Evolutionary conservation across 2,888 invertebrate species (phyloP).

Genomic region (Drosophila cracens): DNA sequence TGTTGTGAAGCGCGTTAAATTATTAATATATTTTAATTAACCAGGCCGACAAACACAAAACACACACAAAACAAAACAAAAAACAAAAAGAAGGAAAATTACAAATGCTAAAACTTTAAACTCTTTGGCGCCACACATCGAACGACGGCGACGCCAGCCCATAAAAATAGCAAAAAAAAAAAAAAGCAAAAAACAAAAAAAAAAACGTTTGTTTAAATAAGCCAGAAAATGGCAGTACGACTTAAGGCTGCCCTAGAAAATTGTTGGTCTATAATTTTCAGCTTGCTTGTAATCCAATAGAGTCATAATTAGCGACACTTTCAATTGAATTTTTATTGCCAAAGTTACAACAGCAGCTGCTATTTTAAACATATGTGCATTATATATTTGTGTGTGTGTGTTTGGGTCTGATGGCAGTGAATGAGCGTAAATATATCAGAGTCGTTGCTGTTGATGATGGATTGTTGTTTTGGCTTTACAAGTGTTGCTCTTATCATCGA

Average conservation of each 20-base stretch:
- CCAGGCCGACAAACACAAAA: slow-evolving; percentile 24
- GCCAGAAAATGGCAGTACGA: slow-evolving; percentile 7
- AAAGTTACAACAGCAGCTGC: neutral
- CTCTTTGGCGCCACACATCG: slow-evolving; percentile 76
- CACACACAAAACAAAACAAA: slow-evolving; percentile 10
- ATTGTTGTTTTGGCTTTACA: slow-evolving; percentile 32
- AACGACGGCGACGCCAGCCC: slow-evolving; percentile 40
- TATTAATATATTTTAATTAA: slow-evolving; percentile 80
- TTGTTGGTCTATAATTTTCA: neutral
- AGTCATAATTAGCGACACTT: neutral
- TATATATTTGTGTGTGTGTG: neutral
- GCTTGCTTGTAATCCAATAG: neutral
- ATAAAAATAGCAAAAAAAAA: slow-evolving; percentile 46
- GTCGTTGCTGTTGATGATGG: slow-evolving; percentile 23
- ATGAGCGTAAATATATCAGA: slow-evolving; percentile 31
- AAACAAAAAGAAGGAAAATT: slow-evolving; percentile 48
- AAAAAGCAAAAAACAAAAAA: neutral
- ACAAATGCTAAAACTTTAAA: slow-evolving; percentile 75
- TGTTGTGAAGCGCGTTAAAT: slow-evolving; percentile 65
- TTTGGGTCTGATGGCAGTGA: neutral
- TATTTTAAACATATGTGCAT: neutral
- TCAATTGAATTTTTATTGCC: neutral
- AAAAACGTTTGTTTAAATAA: neutral
- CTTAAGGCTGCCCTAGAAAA: slow-evolving; percentile 11
- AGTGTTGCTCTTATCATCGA: slow-evolving; percentile 27